Evolutionary conservation across 1,140 invertebrate species (phyloP).

Genomic region (Bombus confusus): DNA sequence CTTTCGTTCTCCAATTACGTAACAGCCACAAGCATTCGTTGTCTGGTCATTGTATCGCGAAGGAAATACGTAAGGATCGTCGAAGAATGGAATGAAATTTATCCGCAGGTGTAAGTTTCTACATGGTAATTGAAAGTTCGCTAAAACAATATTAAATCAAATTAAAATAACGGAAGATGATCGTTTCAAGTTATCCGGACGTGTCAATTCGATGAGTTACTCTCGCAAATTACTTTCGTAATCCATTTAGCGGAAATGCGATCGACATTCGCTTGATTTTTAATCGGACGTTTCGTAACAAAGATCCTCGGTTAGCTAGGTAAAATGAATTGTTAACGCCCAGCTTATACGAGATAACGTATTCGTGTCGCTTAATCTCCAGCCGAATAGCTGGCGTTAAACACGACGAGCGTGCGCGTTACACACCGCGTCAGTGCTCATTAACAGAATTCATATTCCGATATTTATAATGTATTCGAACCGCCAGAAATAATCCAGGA

Average conservation of each 20-base stretch:
- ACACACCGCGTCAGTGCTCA: neutral
- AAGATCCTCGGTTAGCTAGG: neutral
- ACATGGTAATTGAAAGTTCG: neutral
- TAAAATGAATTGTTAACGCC: neutral
- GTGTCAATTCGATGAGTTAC: neutral
- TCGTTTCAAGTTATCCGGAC: neutral
- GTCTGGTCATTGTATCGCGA: too few species aligned
- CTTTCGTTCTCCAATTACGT: neutral
- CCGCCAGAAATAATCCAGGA: conserved; percentile 41
- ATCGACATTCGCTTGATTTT: neutral
- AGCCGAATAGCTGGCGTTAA: conserved; percentile 15
- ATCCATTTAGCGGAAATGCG: neutral
- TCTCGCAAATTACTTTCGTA: neutral
- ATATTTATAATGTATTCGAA: conserved; percentile 39
- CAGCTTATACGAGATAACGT: conserved; percentile 6
- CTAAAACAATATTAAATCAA: neutral
- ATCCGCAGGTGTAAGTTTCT: neutral
- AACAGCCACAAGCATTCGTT: too few species aligned
- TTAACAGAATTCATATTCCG: conserved; percentile 37
- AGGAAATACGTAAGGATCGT: neutral
- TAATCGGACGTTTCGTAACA: neutral
- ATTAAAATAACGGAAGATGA: neutral
- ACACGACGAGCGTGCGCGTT: neutral
- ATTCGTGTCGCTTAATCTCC: conserved; percentile 8
- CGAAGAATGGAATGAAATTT: neutral